These are phyloP conservation scores for Dicranocentrus wangi DNA, from an alignment of 2,888 invertebrate species.

Conservation along the genomic window DNA sequence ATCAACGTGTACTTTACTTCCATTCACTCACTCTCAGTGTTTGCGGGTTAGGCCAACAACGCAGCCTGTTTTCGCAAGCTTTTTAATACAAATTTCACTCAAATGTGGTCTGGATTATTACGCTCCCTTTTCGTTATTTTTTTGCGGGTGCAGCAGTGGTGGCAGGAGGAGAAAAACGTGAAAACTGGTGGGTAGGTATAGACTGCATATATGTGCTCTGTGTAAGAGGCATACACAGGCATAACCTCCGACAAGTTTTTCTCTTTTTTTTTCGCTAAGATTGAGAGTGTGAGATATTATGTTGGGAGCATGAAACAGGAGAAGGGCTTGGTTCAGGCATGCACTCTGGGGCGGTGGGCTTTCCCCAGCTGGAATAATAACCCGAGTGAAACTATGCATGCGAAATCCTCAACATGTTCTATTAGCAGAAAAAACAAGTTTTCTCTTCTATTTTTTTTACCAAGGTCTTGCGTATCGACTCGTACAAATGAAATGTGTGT, in stretches of 20 bases:
- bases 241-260: background rate
- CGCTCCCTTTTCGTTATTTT: background rate
- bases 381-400: too few species aligned
- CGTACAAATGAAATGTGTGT: too few species aligned
- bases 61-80: too few species aligned
- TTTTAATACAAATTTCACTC: background rate
- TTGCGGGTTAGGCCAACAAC: too few species aligned
- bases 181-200: background rate
- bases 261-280: background rate
- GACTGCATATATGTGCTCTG: background rate
- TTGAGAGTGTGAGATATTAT: conserved; percentile 11
- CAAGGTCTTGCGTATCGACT: too few species aligned
- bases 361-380: too few species aligned
- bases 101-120: background rate
- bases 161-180: background rate
- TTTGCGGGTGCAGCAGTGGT: background rate
- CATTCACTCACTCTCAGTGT: conserved; percentile 31
- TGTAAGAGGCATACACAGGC: background rate
- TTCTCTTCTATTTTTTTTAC: too few species aligned
- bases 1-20: conserved; percentile 14
- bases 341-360: conserved; percentile 32
- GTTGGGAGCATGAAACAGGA: conserved; percentile 31
- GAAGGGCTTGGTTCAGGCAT: conserved; percentile 47
- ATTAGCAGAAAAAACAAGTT: too few species aligned
- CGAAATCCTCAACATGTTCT: too few species aligned